Base-by-base conservation (phyloP, 2,888 invertebrate species). In the Eupithecia centaureata region DNA sequence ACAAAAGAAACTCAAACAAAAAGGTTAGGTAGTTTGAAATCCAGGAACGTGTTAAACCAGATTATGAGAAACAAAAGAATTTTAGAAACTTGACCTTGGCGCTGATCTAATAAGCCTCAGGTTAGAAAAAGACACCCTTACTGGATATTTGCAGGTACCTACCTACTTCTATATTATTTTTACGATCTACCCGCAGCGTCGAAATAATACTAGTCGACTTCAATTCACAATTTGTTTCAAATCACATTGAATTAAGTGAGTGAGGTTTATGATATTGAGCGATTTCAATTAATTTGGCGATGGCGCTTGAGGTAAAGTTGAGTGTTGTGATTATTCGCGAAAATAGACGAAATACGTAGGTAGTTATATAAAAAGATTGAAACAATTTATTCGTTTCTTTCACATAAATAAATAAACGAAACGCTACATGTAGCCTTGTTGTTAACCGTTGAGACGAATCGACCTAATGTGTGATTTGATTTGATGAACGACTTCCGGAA, bases 1-100 rank as follows among this genome's bases (percentile, higher is more conserved):
- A 65, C 64, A 64, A 64, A 52, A 38, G 65, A 54, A 60, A 27
- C 18, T 28, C 27, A 28, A n/a, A 42, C n/a, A 25, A 59, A 52
- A 52, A 52, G 25, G 25, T 27, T n/a, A n/a, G 51, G 5, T 13
- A 52, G 25, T 52, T 52, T 5, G 4, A 25, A 52, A 52, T 5
- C n/a, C n/a, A n/a, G n/a, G n/a, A 51, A 51, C 51, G 25, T 51
- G 51, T 52, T 52, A 25, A 15, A 27, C 22, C 51, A 52, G 51
- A 52, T 13, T 52, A 13, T 5, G 25, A 13, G 25, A 25, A 52
- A 52, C 51, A 52, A 52, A 52, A 52, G 51, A 42, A 22, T 25
- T 25, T 13, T 5, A 51, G 13, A 51, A 51, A 52, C 51, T 13
- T 51, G 13, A 25, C 25, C 51, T 51, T 51, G 51, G 3, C 25